Evolutionary conservation across 1,140 invertebrate species (phyloP), one percentile per base, ranked within the genome.

Genomic region (Elysia chlorotica): DNA sequence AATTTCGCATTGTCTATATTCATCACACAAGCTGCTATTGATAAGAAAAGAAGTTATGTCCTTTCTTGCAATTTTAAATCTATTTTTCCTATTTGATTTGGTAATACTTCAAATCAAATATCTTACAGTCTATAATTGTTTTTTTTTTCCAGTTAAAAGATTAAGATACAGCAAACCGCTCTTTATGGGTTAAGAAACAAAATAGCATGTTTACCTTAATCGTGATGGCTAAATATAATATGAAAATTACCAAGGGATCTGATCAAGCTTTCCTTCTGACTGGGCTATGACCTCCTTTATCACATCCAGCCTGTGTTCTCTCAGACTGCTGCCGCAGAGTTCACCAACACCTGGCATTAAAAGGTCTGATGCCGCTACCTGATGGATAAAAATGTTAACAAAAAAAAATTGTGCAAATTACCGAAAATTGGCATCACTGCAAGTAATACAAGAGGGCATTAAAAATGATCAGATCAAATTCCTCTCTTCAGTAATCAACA

Each of bases 241-340:
- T 30, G 23, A 65, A 71, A 76, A 75, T 79, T 75, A 83, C 95
- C 96, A 97, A n/a, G 91, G 85, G 10, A 96, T 85, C 36, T 90
- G 87, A 31, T 89, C 80, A 57, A 57, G 17, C 5, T 87, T 59
- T 57, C 79, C 78, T 35, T 84, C 25, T 14, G n/a, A n/a, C n/a
- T 72, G 53, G 35, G 82, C 75, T 17, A 90, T 73, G 77, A 81
- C 85, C 19, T 78, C 61, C 76, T 91, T 87, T 28, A 98, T 87
- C 66, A 90, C 88, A 0, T 91, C 86, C 76, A 91, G 92, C 87
- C 93, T 84, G 82, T 94, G 91, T 89, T 99, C 96, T 74, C 98
- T 92, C 2, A 99, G 87, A 89, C 95, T 96, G 0, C 97, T 97
- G 33, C 97, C 97, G 79, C 93, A 93, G 33, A 99, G 85, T 89